Evolutionary conservation across 2,113 vertebrate species (phyloP), one percentile per base, ranked within the genome.

Genomic region (Athene cunicularia): DNA sequence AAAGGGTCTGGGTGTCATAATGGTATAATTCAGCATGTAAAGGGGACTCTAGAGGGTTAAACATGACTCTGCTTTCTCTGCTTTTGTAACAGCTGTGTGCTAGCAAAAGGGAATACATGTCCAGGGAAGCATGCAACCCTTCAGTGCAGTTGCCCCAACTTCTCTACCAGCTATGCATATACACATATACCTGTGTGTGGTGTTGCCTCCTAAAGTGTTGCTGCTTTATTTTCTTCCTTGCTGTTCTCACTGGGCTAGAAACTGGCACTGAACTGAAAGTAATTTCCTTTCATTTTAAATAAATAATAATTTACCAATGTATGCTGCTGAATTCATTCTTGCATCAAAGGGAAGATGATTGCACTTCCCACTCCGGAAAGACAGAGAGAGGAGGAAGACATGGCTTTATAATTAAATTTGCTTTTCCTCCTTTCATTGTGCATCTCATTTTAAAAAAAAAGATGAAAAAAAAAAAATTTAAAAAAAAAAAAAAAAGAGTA

Each of bases 271-370:
- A 56, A 77, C 66, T 49, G 55, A 64, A 80, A 96, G 80, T 55
- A 77, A 94, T 95, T 92, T 87, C 80, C 73, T 95, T 90, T 92
- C 80, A 76, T 86, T 96, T 89, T 62, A 89, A 95, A 90, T 68
- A 90, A 96, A 95, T 74, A 73, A 87, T 88, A 72, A 47, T 91
- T 93, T 63, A 19, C 55, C 86, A 94, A 52, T 60, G 49, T 26
- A 15, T 43, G 88, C 70, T 87, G 67, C 63, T 85, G 80, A 91
- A 63, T 81, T 75, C 73, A 70, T 73, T 73, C 59, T 72, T 80
- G 60, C 39, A 41, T 88, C 86, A 59, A 74, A 80, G 32, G 45
- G 47, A 64, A 70, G 58, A 85, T 74, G 47, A 70, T 70, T 72
- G 64, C 18, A 82, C 62, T 95, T 87, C 92, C 73, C 30, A 58